Conservation (phyloP, 2,888 invertebrate genomes). For the Eristalis intricaria region DNA sequence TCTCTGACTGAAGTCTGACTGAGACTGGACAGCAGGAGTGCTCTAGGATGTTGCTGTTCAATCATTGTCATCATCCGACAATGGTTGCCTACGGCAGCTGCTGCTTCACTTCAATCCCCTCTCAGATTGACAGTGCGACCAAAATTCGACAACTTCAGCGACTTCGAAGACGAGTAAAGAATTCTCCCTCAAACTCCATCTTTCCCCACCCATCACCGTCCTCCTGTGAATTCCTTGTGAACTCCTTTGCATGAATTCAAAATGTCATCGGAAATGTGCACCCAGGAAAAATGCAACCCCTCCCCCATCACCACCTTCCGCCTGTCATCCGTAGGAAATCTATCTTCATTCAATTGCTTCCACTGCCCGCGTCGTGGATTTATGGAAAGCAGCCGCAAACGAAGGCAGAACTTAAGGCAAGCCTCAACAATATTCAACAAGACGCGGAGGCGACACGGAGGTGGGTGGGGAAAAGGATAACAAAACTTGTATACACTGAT, state of each 20-base stretch:
- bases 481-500: slow-evolving; percentile 39
- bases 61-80: too few species aligned
- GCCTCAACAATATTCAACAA: slow-evolving; percentile 1
- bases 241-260: not conserved
- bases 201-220: not conserved
- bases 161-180: too few species aligned
- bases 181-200: not conserved
- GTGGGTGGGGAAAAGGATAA: not conserved
- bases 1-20: too few species aligned
- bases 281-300: not conserved
- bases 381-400: slow-evolving; percentile 11
- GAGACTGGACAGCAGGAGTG: too few species aligned
- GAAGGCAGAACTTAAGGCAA: not conserved
- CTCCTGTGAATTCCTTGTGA: not conserved
- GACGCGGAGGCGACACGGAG: too few species aligned
- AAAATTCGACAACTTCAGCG: too few species aligned
- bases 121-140: too few species aligned
- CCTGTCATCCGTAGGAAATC: not conserved
- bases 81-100: too few species aligned
- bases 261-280: not conserved
- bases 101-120: too few species aligned
- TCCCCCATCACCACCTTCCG: not conserved
- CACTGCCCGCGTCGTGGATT: not conserved
- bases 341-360: not conserved
- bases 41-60: too few species aligned